Evolutionary conservation across 2,888 invertebrate genomes (phyloP).

Genomic region (Lasius fuliginosus): DNA sequence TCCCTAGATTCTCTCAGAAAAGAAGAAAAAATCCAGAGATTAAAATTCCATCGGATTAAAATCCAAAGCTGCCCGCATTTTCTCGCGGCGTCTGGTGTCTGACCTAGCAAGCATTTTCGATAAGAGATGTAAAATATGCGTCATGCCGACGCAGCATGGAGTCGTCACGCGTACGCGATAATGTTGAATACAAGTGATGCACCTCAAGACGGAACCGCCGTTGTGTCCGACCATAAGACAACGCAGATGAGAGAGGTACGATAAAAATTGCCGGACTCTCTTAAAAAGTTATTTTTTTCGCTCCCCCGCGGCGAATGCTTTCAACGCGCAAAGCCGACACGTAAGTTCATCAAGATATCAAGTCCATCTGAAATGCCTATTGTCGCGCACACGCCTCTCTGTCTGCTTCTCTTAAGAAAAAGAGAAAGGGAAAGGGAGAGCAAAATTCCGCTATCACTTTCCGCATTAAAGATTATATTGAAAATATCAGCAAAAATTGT

Average conservation of each 20-base stretch:
- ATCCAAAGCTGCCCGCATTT: constrained; percentile 15
- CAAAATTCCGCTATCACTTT: constrained; percentile 31
- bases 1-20: constrained; percentile 43
- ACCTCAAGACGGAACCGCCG: not conserved
- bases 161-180: constrained; percentile 2
- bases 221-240: not conserved
- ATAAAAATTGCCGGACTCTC: constrained; percentile 55
- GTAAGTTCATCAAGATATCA: constrained; percentile 46
- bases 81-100: constrained; percentile 24
- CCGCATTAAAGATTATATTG: not conserved
- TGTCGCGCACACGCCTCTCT: constrained; percentile 40
- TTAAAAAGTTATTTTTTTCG: constrained; percentile 39
- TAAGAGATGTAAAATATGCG: constrained; percentile 46
- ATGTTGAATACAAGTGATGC: constrained; percentile 3
- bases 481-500: not conserved
- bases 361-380: constrained; percentile 35
- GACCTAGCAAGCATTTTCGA: constrained; percentile 11
- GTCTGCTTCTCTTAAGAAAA: not conserved
- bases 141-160: not conserved
- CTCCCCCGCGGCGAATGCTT: constrained; percentile 42
- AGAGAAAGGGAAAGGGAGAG: not conserved
- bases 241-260: constrained; percentile 12
- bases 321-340: constrained; percentile 20
- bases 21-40: constrained; percentile 54
- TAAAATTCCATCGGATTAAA: constrained; percentile 58